A percentile compares a stretch with the other conserved stretches of the same genome.
These are phyloP conservation scores for Octodon degus DNA, from an alignment of 2,113 vertebrate genomes.

Conservation along the genomic window DNA sequence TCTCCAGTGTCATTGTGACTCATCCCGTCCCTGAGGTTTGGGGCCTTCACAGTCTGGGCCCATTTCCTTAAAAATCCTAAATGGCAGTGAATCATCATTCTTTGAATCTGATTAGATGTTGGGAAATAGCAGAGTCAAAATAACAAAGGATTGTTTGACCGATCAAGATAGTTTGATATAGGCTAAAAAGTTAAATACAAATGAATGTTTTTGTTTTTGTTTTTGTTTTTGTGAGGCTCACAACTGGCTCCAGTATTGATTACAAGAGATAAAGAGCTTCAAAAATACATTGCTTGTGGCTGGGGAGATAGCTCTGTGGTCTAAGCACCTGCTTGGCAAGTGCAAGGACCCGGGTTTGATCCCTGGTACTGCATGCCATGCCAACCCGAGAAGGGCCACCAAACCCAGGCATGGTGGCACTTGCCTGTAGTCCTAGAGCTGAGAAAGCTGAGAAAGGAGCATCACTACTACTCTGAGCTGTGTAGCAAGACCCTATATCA, in stretches of 20 bases:
- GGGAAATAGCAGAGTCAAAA: constrained; percentile 50
- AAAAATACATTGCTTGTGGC: background rate
- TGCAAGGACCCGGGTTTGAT: too few relatives aligned
- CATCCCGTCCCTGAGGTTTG: background rate
- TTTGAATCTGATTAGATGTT: constrained; percentile 7
- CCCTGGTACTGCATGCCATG: too few relatives aligned
- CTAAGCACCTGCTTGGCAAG: too few relatives aligned
- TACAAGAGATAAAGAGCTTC: background rate
- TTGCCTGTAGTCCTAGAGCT: too few relatives aligned
- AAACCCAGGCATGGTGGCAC: too few relatives aligned
- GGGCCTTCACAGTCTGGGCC: background rate
- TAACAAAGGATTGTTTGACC: constrained; percentile 28
- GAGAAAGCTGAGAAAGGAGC: too few relatives aligned
- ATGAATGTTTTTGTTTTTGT: too few relatives aligned
- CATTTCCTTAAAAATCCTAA: background rate
- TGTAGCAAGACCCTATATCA: too few relatives aligned
- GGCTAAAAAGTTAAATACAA: background rate
- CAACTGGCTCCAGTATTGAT: background rate
- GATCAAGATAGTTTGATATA: constrained; percentile 24
- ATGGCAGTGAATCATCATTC: background rate
- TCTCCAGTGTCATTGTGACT: too few relatives aligned
- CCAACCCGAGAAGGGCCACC: too few relatives aligned
- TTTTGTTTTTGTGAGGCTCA: background rate
- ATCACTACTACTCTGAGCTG: too few relatives aligned
- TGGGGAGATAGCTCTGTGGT: too few relatives aligned